Conservation (phyloP, 2,888 invertebrate genomes). For the Iselma pallidipennis region DNA sequence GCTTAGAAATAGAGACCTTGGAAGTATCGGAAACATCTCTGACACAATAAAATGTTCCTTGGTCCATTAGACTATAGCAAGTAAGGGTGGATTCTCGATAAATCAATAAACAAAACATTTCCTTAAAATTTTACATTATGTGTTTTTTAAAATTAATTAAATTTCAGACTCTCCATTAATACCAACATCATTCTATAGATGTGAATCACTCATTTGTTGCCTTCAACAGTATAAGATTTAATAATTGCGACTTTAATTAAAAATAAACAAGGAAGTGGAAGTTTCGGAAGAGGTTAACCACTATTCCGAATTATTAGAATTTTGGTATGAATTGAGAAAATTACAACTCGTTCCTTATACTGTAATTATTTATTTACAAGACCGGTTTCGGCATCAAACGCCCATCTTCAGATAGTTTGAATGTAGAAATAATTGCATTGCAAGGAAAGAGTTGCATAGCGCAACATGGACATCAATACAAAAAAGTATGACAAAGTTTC, state of each 20-base stretch:
- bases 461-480: too few relatives aligned
- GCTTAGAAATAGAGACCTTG: slow-evolving; percentile 7
- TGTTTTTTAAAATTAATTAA: too few relatives aligned
- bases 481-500: too few relatives aligned
- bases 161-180: background rate
- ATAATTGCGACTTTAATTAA: background rate
- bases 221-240: background rate
- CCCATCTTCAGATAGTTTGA: too few relatives aligned
- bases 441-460: too few relatives aligned
- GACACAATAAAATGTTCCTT: slow-evolving; percentile 21
- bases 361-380: too few relatives aligned
- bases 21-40: slow-evolving; percentile 21
- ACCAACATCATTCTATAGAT: too few relatives aligned
- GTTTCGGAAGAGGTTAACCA: too few relatives aligned
- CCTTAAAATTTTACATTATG: background rate
- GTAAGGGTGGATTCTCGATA: slow-evolving; percentile 13
- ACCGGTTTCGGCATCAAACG: too few relatives aligned
- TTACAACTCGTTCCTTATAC: too few relatives aligned
- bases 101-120: slow-evolving; percentile 19
- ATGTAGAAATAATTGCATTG: background rate
- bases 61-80: slow-evolving; percentile 18
- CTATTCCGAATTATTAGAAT: too few relatives aligned
- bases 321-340: too few relatives aligned
- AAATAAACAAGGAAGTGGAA: background rate
- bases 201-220: background rate